phyloP scores from a whole-genome alignment of 2,888 invertebrate species.

The Eucriotettix oculatus region DNA sequence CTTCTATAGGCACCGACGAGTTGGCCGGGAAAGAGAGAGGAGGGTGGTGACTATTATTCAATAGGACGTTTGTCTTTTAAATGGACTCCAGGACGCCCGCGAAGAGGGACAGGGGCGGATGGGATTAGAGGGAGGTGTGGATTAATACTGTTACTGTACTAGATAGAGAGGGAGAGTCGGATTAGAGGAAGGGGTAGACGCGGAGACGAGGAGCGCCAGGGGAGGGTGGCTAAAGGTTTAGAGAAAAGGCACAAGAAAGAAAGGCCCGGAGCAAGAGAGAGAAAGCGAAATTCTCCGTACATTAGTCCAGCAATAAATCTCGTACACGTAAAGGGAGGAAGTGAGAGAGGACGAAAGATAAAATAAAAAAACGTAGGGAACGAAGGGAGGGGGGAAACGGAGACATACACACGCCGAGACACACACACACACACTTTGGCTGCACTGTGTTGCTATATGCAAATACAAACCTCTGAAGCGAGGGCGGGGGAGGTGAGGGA shows the following conservation, averaged over 20 bases:
- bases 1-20: constrained; percentile 4
- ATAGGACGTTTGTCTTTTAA: constrained; percentile 15
- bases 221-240: background rate
- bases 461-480: constrained; percentile 14
- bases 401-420: constrained; percentile 1
- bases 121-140: constrained; percentile 8
- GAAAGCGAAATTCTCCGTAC: constrained; percentile 17
- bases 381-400: constrained; percentile 7
- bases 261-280: background rate
- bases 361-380: constrained; percentile 1
- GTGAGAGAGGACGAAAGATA: constrained; percentile 7
- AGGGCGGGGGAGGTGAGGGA: constrained; percentile 17
- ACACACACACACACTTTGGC: constrained; percentile 6
- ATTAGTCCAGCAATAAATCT: constrained; percentile 31
- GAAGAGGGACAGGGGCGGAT: background rate
- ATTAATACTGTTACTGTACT: constrained; percentile 12
- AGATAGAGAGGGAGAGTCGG: constrained; percentile 3
- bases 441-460: constrained; percentile 16
- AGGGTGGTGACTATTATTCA: constrained; percentile 13
- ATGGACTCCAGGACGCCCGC: constrained; percentile 11
- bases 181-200: no score
- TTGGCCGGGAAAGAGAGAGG: background rate
- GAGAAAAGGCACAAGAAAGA: constrained; percentile 4
- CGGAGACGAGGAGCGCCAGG: background rate
- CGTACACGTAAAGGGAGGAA: constrained; percentile 7